Evolutionary conservation across 2,888 invertebrate species (phyloP).

Genomic region (Cheilosia vernalis): DNA sequence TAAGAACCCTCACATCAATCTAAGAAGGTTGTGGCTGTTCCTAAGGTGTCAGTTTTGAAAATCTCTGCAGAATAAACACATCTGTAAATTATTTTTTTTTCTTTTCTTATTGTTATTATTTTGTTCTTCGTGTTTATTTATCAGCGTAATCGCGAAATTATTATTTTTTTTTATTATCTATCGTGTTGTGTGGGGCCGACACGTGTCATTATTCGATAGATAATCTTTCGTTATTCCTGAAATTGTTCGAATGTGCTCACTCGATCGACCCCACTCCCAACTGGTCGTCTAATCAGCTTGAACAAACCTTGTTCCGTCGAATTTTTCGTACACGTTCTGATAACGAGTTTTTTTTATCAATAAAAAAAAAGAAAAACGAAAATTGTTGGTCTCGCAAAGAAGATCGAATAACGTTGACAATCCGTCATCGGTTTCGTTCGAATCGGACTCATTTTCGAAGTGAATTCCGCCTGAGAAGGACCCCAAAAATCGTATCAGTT

Average conservation of each 20-base stretch:
- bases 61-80: constrained; percentile 41
- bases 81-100: constrained; percentile 32
- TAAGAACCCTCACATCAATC: constrained; percentile 60
- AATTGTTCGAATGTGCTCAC: constrained; percentile 3
- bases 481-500: neutral
- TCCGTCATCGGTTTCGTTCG: constrained; percentile 18
- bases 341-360: constrained; percentile 57
- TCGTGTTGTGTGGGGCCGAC: neutral
- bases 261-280: constrained; percentile 32
- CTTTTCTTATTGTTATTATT: neutral
- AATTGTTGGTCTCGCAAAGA: constrained; percentile 5
- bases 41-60: constrained; percentile 23
- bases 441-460: constrained; percentile 10
- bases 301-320: constrained; percentile 36
- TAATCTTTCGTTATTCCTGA: neutral
- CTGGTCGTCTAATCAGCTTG: constrained; percentile 37
- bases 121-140: neutral
- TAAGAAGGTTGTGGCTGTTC: constrained; percentile 53
- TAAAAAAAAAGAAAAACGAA: constrained; percentile 3
- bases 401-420: constrained; percentile 23
- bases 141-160: neutral
- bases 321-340: constrained; percentile 48
- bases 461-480: neutral
- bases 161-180: neutral
- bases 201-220: neutral